Conservation (phyloP, 2,888 invertebrate species). For the Dinocampus coccinellae region DNA sequence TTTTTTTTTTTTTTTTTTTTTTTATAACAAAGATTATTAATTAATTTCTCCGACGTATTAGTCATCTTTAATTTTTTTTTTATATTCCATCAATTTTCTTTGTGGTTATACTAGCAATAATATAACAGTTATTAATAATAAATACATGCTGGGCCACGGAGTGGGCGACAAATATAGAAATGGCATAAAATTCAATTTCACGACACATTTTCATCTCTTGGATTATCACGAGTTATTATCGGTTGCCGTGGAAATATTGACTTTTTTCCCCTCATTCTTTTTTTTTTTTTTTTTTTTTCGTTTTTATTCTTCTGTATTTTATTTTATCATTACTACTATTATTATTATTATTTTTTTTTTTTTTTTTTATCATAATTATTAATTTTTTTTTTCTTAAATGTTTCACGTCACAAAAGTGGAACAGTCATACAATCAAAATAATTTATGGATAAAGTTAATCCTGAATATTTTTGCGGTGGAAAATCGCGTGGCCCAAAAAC, state of each 20-base stretch:
- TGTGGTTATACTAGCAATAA: background rate
- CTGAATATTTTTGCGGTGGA: conserved; percentile 25
- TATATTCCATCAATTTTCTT: background rate
- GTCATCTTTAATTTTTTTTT: too few relatives aligned
- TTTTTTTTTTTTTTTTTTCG: background rate
- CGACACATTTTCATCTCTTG: conserved; percentile 29
- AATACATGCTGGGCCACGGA: background rate
- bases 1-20: too few relatives aligned
- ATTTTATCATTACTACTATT: too few relatives aligned
- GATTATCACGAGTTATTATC: conserved; percentile 32
- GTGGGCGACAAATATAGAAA: conserved; percentile 17
- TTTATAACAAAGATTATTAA: too few relatives aligned
- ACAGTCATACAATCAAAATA: conserved; percentile 22
- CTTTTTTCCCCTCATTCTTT: conserved; percentile 15
- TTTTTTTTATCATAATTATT: too few relatives aligned
- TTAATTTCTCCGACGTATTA: too few relatives aligned
- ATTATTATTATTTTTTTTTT: too few relatives aligned
- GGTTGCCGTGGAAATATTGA: conserved; percentile 35
- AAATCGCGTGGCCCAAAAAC: background rate
- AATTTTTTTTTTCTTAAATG: background rate
- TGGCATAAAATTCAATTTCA: conserved; percentile 33
- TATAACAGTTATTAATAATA: background rate
- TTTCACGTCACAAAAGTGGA: conserved; percentile 16
- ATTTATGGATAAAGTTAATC: conserved; percentile 37
- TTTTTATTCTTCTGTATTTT: too few relatives aligned